A percentile compares a stretch with the other conserved stretches of the same genome.
phyloP scores from a whole-genome alignment of 2,888 invertebrate species.

The Volucella inflata region DNA sequence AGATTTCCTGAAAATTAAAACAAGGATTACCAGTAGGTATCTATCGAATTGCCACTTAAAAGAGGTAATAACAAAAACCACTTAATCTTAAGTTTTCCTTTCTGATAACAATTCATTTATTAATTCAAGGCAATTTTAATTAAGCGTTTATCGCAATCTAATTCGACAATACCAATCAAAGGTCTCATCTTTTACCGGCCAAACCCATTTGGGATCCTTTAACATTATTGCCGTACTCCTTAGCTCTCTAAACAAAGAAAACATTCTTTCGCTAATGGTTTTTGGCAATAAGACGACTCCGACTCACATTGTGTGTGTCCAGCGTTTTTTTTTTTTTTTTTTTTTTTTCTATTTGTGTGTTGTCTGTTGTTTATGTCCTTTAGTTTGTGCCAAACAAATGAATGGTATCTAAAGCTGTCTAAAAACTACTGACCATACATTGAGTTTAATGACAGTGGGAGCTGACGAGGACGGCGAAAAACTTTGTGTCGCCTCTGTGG shows the following conservation, averaged over 20 bases:
- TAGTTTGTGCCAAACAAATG: slow-evolving; percentile 62
- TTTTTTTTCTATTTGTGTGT: slow-evolving; percentile 11
- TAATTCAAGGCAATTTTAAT: slow-evolving; percentile 29
- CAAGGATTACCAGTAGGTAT: too few relatives aligned
- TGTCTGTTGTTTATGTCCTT: slow-evolving; percentile 21
- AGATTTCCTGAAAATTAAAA: too few relatives aligned
- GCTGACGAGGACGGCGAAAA: slow-evolving; percentile 43
- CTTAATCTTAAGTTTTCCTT: too few relatives aligned
- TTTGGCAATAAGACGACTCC: slow-evolving; percentile 65
- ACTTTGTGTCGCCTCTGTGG: slow-evolving; percentile 36
- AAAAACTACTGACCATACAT: slow-evolving; percentile 60
- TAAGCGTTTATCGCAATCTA: slow-evolving; percentile 17
- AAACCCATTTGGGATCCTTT: slow-evolving; percentile 51
- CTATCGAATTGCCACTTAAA: too few relatives aligned
- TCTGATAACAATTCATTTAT: too few relatives aligned
- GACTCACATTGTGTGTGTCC: slow-evolving; percentile 27
- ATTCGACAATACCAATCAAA: slow-evolving; percentile 36
- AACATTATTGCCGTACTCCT: slow-evolving; percentile 48
- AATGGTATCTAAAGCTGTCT: slow-evolving; percentile 56
- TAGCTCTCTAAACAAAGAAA: slow-evolving; percentile 58
- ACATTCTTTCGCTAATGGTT: slow-evolving; percentile 69
- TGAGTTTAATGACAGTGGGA: slow-evolving; percentile 52
- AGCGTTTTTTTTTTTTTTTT: neutral
- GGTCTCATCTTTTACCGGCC: slow-evolving; percentile 35
- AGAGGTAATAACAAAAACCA: neutral